Evolutionary conservation across 2,797 vertebrate genomes (phyloP), one percentile per base, ranked within the genome.

Genomic region (Enteromius thamalakanensis): DNA sequence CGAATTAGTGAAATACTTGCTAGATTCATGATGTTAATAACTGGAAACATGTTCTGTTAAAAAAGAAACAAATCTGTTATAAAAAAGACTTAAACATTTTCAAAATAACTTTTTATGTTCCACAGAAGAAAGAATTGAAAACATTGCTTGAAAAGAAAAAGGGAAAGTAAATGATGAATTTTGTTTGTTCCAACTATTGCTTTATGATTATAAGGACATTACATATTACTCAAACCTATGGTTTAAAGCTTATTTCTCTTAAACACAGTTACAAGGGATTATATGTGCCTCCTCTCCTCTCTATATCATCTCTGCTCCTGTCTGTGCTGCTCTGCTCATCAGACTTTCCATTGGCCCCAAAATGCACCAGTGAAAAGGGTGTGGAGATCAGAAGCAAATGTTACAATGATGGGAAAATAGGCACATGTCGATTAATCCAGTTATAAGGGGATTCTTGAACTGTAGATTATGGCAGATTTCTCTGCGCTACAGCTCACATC

Each of bases 291-390:
- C 12, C 26, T 4, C 21, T 78, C 34, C n/a, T 49, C 17, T 58
- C 17, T 71, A 15, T n/a, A 37, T 10, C n/a, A 37, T 84, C 32
- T 84, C 21, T 84, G 53, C 67, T 69, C 37, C n/a, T 29, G 14
- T 70, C 45, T 47, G 58, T 79, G 58, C 75, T 86, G 65, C 53
- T 71, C 79, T 65, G 77, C 82, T 84, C 71, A 84, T 84, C 77
- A 84, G 78, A 84, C 77, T 72, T 74, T 34, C 47, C 37, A 37
- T 72, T 77, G 21, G 65, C 82, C 81, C 87, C 87, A 89, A 49
- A 76, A 89, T 90, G 91, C 90, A 77, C 86, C 86, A 87, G 85
- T 87, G 89, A 84, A 82, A 79, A 86, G 85, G 58, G 58, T 70
- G 85, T 71, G 0, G 15, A 78, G 83, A 81, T 82, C 78, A 75